These are phyloP conservation scores for Branchipolynoe longqiensis DNA, from an alignment of 2,888 invertebrate species.

Conservation along the genomic window DNA sequence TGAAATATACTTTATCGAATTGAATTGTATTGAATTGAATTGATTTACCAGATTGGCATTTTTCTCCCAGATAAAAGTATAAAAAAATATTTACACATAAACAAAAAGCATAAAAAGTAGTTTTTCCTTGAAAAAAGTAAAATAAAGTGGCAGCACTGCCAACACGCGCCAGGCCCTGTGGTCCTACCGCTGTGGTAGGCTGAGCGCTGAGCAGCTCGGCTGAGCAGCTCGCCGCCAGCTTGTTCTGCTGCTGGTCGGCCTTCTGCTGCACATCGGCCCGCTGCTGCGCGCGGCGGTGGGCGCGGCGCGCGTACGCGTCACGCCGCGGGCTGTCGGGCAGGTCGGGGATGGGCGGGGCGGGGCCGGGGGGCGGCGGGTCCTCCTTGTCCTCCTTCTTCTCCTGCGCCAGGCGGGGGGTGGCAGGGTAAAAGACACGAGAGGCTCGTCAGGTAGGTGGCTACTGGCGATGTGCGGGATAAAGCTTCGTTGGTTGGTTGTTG, in stretches of 20 bases:
- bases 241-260: no score
- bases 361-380: constrained; percentile 4
- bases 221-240: neutral
- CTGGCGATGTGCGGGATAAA: no score
- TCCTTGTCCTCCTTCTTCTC: neutral
- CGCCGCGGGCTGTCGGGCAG: constrained; percentile 37
- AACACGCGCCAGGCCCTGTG: no score
- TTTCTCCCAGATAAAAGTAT: neutral
- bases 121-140: no score
- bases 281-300: constrained; percentile 23
- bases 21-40: no score
- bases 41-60: no score
- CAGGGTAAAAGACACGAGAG: no score
- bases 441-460: no score
- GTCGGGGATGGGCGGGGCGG: constrained; percentile 27
- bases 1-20: no score
- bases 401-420: constrained; percentile 5
- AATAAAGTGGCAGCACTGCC: no score
- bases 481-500: no score
- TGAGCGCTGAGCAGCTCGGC: constrained; percentile 4
- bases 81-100: neutral
- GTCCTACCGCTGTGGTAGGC: neutral
- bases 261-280: constrained; percentile 4
- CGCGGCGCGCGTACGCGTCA: neutral
- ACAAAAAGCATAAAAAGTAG: neutral